These are phyloP conservation scores for Chrysolina oricalcia DNA, from an alignment of 2,888 invertebrate genomes.

Conservation along the genomic window DNA sequence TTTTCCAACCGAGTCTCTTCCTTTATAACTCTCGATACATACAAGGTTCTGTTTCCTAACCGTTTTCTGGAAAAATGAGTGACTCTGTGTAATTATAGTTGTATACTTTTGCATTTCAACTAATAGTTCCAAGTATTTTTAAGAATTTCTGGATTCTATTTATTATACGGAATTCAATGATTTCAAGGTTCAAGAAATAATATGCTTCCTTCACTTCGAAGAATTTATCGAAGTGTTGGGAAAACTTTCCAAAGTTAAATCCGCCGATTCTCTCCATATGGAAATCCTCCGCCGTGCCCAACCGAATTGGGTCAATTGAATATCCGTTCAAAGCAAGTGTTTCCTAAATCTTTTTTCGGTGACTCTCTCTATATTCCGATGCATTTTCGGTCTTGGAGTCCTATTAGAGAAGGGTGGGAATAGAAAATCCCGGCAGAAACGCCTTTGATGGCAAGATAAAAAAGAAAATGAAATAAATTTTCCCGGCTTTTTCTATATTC, in stretches of 20 bases:
- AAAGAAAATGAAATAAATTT: slow-evolving; percentile 11
- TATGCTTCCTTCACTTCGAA: background rate
- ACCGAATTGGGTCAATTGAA: background rate
- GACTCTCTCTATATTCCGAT: background rate
- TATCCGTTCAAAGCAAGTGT: slow-evolving; percentile 4
- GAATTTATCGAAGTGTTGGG: background rate
- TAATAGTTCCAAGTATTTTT: no score
- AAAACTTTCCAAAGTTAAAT: background rate
- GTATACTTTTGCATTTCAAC: no score
- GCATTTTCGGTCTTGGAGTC: background rate
- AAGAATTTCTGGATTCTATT: no score
- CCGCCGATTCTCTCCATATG: background rate
- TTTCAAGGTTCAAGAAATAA: no score
- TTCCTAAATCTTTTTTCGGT: background rate
- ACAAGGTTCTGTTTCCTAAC: no score
- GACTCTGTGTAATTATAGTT: no score
- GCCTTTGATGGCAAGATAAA: background rate
- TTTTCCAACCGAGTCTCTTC: no score
- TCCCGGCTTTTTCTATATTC: slow-evolving; percentile 1
- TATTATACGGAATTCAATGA: no score
- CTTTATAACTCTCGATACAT: no score
- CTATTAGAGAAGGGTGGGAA: background rate
- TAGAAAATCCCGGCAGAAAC: background rate
- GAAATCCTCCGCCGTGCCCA: background rate
- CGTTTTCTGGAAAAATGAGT: no score